Evolutionary conservation across 1,140 invertebrate genomes (phyloP).

Genomic region (Drosophila tropicalis): DNA sequence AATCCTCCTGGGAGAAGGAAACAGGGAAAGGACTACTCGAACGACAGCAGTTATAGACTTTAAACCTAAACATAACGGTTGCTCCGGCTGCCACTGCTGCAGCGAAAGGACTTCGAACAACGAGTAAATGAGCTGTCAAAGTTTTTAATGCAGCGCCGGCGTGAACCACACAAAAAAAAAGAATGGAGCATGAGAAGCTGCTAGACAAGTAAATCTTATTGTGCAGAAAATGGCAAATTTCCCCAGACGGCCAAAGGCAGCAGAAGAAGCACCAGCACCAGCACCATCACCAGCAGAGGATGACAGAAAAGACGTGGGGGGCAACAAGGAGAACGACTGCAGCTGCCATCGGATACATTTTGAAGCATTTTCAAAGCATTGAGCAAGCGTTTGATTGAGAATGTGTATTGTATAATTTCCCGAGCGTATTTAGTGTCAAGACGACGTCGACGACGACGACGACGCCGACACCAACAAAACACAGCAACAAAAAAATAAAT

Average conservation of each 20-base stretch:
- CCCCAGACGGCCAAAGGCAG: conserved; percentile 77
- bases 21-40: conserved; percentile 44
- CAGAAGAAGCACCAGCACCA: conserved; percentile 42
- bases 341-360: conserved; percentile 46
- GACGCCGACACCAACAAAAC: conserved; percentile 35
- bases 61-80: conserved; percentile 72
- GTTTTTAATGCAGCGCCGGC: conserved; percentile 75
- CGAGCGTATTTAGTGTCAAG: conserved; percentile 78
- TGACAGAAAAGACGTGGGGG: not conserved
- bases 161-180: conserved; percentile 43
- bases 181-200: conserved; percentile 63
- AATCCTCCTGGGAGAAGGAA: conserved; percentile 50
- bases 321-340: conserved; percentile 23
- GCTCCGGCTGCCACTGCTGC: conserved; percentile 18
- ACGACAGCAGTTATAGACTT: conserved; percentile 70
- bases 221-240: conserved; percentile 81
- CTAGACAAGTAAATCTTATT: conserved; percentile 82
- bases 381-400: conserved; percentile 77
- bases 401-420: conserved; percentile 80
- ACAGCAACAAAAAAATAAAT: conserved; percentile 29
- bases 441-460: conserved; percentile 11
- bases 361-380: conserved; percentile 76
- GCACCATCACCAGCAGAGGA: conserved; percentile 26
- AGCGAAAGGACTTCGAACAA: conserved; percentile 69
- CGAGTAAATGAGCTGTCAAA: conserved; percentile 81